phyloP scores from a whole-genome alignment of 1,140 invertebrate genomes.

The Drosophila paulistorum region DNA sequence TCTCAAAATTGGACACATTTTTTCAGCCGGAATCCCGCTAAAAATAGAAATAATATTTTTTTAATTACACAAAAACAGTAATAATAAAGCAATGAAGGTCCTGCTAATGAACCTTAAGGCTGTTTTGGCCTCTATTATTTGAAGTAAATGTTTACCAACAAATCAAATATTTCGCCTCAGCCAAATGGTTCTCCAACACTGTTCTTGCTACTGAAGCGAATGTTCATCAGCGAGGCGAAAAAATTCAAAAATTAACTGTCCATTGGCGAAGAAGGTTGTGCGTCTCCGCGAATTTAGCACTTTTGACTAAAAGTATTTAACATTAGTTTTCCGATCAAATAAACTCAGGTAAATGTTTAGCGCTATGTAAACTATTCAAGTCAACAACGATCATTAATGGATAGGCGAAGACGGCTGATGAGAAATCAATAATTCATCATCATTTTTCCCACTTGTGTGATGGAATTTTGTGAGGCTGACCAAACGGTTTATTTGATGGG shows the following conservation, averaged over 20 bases:
- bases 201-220: no score
- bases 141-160: no score
- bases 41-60: no score
- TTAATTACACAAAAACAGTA: no score
- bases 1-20: no score
- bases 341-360: conserved; percentile 13
- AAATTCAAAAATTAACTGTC: conserved; percentile 15
- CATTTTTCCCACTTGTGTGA: conserved; percentile 12
- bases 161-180: no score
- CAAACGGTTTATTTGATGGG: conserved; percentile 10
- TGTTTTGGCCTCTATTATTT: no score
- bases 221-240: no score
- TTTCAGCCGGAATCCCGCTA: no score
- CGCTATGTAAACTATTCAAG: not conserved
- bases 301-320: not conserved
- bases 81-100: no score
- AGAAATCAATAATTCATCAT: conserved; percentile 9
- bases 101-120: no score
- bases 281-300: conserved; percentile 3
- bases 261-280: conserved; percentile 14
- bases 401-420: not conserved
- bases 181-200: no score
- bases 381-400: not conserved
- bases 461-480: conserved; percentile 13
- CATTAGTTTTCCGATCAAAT: not conserved